Base-by-base conservation (phyloP, 1,140 invertebrate species). In the Ceratina japonica region DNA sequence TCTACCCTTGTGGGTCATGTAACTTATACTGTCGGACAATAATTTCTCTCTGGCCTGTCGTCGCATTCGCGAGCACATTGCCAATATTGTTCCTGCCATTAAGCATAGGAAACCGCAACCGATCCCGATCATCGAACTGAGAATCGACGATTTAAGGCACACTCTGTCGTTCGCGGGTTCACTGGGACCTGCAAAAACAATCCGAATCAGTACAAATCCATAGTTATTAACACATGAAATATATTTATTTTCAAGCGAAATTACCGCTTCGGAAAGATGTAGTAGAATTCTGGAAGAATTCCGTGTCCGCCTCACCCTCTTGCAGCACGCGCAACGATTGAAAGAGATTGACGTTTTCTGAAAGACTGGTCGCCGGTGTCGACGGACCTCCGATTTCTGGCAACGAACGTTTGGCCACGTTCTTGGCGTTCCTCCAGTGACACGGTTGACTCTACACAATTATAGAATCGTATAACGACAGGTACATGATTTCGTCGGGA, bases 351-450 rank as follows among this genome's bases (percentile, higher is more conserved):
- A 98, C 95, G 88, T 97, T 98, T 91, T 98, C 97, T 0, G 97
- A 98, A 1, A 97, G 91, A 76, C 80, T 92, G 20, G 90, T 91
- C 65, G 90, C 88, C 56, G 90, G 88, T 52, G 90, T 92, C 81
- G 92, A 83, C 83, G 93, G 77, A 85, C 93, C 81, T 90, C 91
- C 80, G 92, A 89, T 86, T 66, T 91, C 89, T 70, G 90, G 89
- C 69, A 93, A 87, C 15, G 94, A 94, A 82, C 96, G 94, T 87
- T 96, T 96, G 7, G 93, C 92, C 20, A 97, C 94, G 71, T 94
- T 95, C 89, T 97, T 97, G 70, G 97, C 94, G 86, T 97, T 98
- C 80, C 97, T 94, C 97, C 97, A 98, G 89, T 98, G 97, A 89
- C 97, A 98, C 5, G 97, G 96, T 93, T 98, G 97, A 81, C 96